phyloP scores from a whole-genome alignment of 2,888 invertebrate genomes.

The Proisotoma minuta region DNA sequence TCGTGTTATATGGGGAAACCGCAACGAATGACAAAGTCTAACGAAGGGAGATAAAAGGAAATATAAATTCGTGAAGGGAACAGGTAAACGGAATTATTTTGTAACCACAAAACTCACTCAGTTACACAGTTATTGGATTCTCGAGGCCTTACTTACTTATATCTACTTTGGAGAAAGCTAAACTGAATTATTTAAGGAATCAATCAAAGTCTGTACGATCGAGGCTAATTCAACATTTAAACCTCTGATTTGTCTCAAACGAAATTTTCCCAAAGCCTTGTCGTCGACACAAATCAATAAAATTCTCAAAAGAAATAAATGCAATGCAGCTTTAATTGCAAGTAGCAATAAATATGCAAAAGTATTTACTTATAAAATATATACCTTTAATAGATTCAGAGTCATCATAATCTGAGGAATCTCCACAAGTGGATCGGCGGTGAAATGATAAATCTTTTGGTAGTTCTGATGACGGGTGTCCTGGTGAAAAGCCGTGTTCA shows the following conservation, averaged over 20 bases:
- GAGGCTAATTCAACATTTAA: conserved; percentile 45
- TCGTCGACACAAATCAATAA: too few species aligned
- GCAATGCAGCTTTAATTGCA: too few species aligned
- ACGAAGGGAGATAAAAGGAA: too few species aligned
- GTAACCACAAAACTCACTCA: background rate
- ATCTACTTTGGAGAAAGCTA: too few species aligned
- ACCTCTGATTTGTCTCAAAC: conserved; percentile 18
- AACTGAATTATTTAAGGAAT: conserved; percentile 37
- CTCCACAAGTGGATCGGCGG: conserved; percentile 45
- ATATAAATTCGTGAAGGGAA: too few species aligned
- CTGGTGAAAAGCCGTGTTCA: conserved; percentile 29
- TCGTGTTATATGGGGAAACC: background rate
- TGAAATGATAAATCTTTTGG: conserved; percentile 47
- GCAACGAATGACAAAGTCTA: too few species aligned
- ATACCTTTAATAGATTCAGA: conserved; percentile 47
- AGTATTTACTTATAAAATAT: background rate
- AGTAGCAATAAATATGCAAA: too few species aligned
- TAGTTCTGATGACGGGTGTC: conserved; percentile 32
- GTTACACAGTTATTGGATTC: background rate
- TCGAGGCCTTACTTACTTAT: too few species aligned
- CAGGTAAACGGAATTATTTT: too few species aligned
- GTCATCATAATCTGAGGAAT: conserved; percentile 46
- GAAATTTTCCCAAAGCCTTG: conserved; percentile 1
- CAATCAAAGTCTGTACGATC: conserved; percentile 43
- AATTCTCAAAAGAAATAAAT: too few species aligned